These are phyloP conservation scores for Phenacoccus solenopsis DNA, from an alignment of 1,140 invertebrate species.

Conservation along the genomic window DNA sequence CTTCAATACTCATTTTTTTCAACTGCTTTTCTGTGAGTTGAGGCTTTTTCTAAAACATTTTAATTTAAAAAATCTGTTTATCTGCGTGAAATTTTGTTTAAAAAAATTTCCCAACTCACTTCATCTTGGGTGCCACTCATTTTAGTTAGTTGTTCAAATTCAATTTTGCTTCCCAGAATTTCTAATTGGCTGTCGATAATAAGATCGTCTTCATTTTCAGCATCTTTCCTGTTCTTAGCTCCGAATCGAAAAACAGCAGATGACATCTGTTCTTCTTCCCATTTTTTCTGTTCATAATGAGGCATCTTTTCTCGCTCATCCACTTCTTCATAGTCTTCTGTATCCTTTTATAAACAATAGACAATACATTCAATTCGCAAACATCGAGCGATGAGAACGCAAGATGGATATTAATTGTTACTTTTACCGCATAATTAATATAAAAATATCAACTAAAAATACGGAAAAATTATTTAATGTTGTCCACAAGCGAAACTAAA, in stretches of 20 bases:
- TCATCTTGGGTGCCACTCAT: slow-evolving; percentile 65
- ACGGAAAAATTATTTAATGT: neutral
- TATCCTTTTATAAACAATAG: slow-evolving; percentile 35
- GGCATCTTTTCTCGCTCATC: slow-evolving; percentile 73
- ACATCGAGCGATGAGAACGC: too few species aligned
- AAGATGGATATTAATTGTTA: neutral
- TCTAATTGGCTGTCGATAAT: slow-evolving; percentile 75
- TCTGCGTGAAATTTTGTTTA: slow-evolving; percentile 14
- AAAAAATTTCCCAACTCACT: slow-evolving; percentile 23
- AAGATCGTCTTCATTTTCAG: slow-evolving; percentile 78
- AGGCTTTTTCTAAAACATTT: slow-evolving; percentile 33
- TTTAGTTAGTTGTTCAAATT: slow-evolving; percentile 88
- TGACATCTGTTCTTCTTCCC: slow-evolving; percentile 95
- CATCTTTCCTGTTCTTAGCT: slow-evolving; percentile 66
- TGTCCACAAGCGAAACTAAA: neutral
- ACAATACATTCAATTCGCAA: neutral
- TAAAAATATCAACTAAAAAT: neutral
- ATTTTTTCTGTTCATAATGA: slow-evolving; percentile 90
- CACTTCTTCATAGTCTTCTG: slow-evolving; percentile 70
- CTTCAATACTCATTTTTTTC: slow-evolving; percentile 73
- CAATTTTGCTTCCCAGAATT: slow-evolving; percentile 43
- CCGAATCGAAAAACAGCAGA: slow-evolving; percentile 89
- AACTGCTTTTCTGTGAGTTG: slow-evolving; percentile 53
- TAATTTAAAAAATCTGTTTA: slow-evolving; percentile 8
- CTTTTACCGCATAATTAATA: neutral